These are phyloP conservation scores for Ibidorhyncha struthersii DNA, from an alignment of 2,113 vertebrate species.

Conservation along the genomic window DNA sequence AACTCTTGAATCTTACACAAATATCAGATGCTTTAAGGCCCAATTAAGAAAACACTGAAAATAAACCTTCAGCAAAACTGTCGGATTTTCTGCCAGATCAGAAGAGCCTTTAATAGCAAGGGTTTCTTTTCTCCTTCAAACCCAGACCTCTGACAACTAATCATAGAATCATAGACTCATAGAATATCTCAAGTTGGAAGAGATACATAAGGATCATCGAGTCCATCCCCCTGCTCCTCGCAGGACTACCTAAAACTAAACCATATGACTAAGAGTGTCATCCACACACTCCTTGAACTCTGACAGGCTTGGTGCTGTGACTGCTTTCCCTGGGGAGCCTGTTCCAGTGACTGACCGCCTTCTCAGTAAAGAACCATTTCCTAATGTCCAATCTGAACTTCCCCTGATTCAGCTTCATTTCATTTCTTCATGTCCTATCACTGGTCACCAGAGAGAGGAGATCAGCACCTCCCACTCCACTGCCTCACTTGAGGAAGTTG, in stretches of 20 bases:
- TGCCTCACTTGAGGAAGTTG: background rate
- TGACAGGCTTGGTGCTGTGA: background rate
- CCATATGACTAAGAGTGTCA: background rate
- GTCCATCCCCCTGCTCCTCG: background rate
- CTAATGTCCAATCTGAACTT: background rate
- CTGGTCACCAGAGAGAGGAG: background rate
- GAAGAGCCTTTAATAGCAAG: background rate
- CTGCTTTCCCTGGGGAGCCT: background rate
- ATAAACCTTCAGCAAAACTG: background rate
- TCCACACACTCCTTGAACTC: background rate
- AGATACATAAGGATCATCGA: rapidly evolving
- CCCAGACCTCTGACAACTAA: background rate
- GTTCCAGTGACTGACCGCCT: background rate
- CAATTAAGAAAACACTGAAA: background rate
- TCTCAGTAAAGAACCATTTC: background rate
- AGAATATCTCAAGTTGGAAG: background rate
- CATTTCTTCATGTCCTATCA: rapidly evolving
- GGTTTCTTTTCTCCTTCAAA: background rate
- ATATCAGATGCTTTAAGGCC: background rate
- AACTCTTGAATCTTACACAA: background rate
- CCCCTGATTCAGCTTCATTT: background rate
- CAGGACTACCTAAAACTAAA: background rate
- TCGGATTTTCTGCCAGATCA: background rate
- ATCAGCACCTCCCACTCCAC: background rate
- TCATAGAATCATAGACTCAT: background rate